These are phyloP conservation scores for Gila orcuttii DNA, from an alignment of 2,113 vertebrate species.

Conservation along the genomic window DNA sequence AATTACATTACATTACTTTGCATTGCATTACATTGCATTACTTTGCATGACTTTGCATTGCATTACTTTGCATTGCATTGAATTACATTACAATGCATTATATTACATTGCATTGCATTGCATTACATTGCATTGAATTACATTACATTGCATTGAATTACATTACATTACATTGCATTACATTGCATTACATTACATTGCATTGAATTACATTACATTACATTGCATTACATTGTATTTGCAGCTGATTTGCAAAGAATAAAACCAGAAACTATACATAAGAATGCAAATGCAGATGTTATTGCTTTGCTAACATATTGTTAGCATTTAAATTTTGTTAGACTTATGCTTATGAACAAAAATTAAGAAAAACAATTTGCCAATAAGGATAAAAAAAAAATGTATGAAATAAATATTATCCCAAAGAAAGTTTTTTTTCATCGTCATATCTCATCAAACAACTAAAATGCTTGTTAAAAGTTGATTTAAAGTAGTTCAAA, in stretches of 20 bases:
- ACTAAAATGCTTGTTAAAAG: neutral
- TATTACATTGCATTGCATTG: too few relatives aligned
- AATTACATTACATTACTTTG: too few relatives aligned
- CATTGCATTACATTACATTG: too few relatives aligned
- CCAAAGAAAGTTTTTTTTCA: neutral
- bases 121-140: too few relatives aligned
- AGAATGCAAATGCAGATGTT: neutral
- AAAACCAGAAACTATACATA: neutral
- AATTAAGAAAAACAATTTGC: neutral
- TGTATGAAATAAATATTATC: neutral
- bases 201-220: too few relatives aligned
- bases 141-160: accelerated
- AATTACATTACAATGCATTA: accelerated
- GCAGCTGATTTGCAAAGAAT: neutral
- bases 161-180: too few relatives aligned
- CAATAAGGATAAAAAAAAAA: neutral
- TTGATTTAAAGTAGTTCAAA: neutral
- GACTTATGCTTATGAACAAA: neutral
- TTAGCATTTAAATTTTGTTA: neutral
- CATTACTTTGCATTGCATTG: too few relatives aligned
- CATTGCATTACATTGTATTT: too few relatives aligned
- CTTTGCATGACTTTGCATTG: too few relatives aligned
- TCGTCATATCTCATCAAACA: too few relatives aligned
- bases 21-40: accelerated
- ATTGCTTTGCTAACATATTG: neutral